phyloP scores from a whole-genome alignment of 2,797 vertebrate genomes.

The Channallabes apus region DNA sequence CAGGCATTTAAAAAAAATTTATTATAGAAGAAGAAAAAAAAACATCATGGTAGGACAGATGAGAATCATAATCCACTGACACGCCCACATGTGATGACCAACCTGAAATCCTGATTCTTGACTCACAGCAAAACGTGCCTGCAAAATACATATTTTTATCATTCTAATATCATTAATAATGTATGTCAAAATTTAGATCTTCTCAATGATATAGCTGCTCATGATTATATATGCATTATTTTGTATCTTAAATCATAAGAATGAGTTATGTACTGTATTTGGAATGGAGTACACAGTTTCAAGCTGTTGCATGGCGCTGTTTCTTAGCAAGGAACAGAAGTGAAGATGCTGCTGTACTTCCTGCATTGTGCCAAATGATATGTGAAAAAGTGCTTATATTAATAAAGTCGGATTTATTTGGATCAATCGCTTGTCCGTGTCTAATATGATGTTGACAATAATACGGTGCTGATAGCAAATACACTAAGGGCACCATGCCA shows the following conservation, averaged over 20 bases:
- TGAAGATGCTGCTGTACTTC: slow-evolving; percentile 22
- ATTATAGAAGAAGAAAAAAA: background rate
- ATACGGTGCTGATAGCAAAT: background rate
- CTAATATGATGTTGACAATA: background rate
- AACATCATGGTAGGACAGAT: background rate
- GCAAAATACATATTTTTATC: slow-evolving; percentile 8
- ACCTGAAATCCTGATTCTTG: background rate
- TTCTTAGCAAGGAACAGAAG: background rate
- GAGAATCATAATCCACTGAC: background rate
- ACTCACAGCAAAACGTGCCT: slow-evolving; percentile 5
- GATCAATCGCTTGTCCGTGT: background rate
- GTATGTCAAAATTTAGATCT: background rate
- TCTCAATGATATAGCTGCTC: slow-evolving; percentile 11
- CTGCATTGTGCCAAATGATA: slow-evolving; percentile 43
- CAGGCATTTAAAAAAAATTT: background rate
- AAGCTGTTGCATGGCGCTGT: slow-evolving; percentile 21
- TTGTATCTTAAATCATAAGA: slow-evolving; percentile 13
- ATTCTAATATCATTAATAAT: slow-evolving; percentile 15
- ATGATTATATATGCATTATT: slow-evolving; percentile 31
- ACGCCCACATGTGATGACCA: background rate
- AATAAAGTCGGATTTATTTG: slow-evolving; percentile 40
- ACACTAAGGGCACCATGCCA: background rate
- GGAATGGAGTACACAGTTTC: background rate
- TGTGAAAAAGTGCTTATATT: slow-evolving; percentile 24
- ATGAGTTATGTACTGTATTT: background rate